Conservation (phyloP, 2,113 vertebrate genomes). For the Sinocyclocheilus rhinocerous region DNA sequence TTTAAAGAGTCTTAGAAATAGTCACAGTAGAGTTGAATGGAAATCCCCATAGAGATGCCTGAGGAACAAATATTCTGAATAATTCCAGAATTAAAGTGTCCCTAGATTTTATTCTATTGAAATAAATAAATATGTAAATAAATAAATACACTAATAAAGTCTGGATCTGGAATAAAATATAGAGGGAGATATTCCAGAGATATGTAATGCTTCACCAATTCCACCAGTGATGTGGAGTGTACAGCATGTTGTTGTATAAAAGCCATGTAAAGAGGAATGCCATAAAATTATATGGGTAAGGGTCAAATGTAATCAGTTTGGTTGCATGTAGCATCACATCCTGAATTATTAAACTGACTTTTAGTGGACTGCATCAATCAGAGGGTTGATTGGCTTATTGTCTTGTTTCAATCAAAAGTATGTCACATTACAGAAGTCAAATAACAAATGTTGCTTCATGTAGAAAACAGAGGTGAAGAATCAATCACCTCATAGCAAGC, state of each 20-base stretch:
- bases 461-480: no score
- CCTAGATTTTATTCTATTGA: background rate
- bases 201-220: no score
- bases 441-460: no score
- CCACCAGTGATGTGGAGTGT: no score
- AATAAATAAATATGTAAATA: background rate
- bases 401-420: no score
- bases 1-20: background rate
- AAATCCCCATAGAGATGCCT: background rate
- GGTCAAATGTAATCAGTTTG: background rate
- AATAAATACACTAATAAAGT: background rate
- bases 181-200: no score
- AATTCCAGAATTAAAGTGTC: background rate
- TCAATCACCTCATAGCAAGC: no score
- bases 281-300: background rate
- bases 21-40: background rate
- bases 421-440: no score
- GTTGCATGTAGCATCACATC: background rate
- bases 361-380: background rate
- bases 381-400: background rate
- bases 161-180: no score
- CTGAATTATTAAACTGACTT: background rate
- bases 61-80: background rate
- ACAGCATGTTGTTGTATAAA: background rate
- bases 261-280: background rate